Evolutionary conservation across 2,888 invertebrate species (phyloP), one percentile per base, ranked within the genome.

Genomic region (Pseudococcus longispinus): DNA sequence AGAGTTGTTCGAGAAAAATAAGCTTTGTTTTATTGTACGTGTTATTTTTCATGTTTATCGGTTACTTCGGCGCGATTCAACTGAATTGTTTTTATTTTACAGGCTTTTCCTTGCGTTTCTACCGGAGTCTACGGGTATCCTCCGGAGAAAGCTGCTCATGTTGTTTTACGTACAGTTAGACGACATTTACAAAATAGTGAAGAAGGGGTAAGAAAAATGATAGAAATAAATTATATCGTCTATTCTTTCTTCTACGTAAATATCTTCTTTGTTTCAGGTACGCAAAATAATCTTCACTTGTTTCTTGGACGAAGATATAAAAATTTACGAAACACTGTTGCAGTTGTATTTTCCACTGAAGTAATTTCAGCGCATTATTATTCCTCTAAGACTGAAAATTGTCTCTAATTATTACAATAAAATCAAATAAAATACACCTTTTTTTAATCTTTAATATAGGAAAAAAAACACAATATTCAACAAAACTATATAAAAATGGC

Each of bases 111-210:
- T 0, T 97, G 97, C 90, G 96, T 97, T 90, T 96, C 96, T 0
- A 97, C 97, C 5, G 97, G 97, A n/a, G 93, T 97, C 88, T 97
- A 96, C 90, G 96, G 92, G 0, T 97, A 96, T 90, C 97, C 97
- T 0, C 94, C 94, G 90, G 93, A 93, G 88, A 91, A 93, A 80
- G 77, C 77, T 51, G 97, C 97, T 0, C 93, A 94, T 89, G 93
- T 96, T 5, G 96, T 96, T 3, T 90, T 95, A 9, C 90, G 91
- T 32, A 93, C 94, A 0, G 93, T 95, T 0, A 92, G 95, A 88
- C 92, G 93, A 87, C 94, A 93, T 90, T 91, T 97, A 51, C 90
- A 91, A 85, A 89, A 90, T n/a, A 91, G 92, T 89, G 92, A 93
- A 90, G 89, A 90, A 0, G 91, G 77, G 55, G 88, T 88, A 51